Evolutionary conservation across 2,888 invertebrate species (phyloP), one percentile per base, ranked within the genome.

Genomic region (Pseudococcus jackbeardsleyi): DNA sequence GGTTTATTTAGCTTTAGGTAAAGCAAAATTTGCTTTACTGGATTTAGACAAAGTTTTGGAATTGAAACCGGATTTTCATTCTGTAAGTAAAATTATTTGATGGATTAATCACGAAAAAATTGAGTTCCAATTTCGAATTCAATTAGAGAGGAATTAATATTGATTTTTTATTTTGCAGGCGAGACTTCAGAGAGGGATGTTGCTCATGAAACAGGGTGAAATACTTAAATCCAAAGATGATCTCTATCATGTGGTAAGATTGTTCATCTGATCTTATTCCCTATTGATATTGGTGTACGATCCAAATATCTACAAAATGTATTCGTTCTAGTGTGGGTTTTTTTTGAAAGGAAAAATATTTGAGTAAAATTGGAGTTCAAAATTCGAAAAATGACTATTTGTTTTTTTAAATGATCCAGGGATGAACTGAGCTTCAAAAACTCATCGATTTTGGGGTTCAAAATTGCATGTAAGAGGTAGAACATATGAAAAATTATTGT

Each of bases 41-140:
- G 99, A 99, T 92, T 95, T 99, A 90, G 96, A 96, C 90, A 95
- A 94, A 92, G 99, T 98, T 48, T 92, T 99, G 89, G 96, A 98
- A 91, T 92, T 99, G 89, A 99, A 99, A 91, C 96, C 98, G 8
- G 99, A 99, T 92, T 99, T 99, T 92, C 95, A 95, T 89, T 95
- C 98, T 5, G 99, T 98, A 87, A 94, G 95, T 91, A 91, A 92
- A 50, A 19, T 19, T 22, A 12, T 42, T 84, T 46, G 59, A 59
- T 33, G 9, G 0, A 64, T 64, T 9, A 50, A 12, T 50, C 48
- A 50, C 48, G 48, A 12, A 3, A 1, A 33, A 33, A 33, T 33
- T 3, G 26, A 42, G 42, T 42, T 42, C 9, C 5, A 12, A 50
- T 9, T 50, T 50, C 4, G 15, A 17, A 59, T n/a, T n/a, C 6